Base-by-base conservation (phyloP, 2,888 invertebrate genomes). In the Melieria picta region DNA sequence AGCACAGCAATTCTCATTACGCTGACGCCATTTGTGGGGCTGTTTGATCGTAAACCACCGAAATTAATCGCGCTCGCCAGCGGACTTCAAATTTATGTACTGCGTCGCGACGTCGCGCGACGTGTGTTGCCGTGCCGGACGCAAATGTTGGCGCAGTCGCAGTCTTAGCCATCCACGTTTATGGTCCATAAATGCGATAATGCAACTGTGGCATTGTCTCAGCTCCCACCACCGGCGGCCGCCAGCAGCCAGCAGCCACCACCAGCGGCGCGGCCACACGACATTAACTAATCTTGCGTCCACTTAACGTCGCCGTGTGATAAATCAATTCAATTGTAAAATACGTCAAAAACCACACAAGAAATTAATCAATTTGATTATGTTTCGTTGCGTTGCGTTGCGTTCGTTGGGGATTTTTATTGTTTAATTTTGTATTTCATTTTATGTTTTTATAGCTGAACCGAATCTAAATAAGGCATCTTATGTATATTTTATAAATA, bases 171-270 rank as follows among this genome's bases (percentile, higher is more conserved):
- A 78, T 30, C 30, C 77, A 76, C 66, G 79, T 79, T 80, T 81
- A 80, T 80, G 77, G 76, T 66, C 79, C 81, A 81, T 81, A 81
- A 81, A 81, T 78, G 80, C 78, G 80, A 78, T 66, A 58, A 58
- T 60, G 66, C 43, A 66, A 66, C 48, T 58, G 48, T 43, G 58
- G 58, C 66, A 66, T 66, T 58, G 66, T 58, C 66, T 66, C 66
- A 58, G 13, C 13, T 56, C 16, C 47, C 58, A 42, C 4, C 55
- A 55, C n/a, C 55, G 13, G 2, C 30, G 45, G 13, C 61, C 67
- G 61, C 67, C 67, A 67, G 52, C 60, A 58, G 67, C 52, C 16
- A 16, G 16, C 30, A 50, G n/a, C 52, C n/a, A 10, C n/a, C 52
- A 52, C 11, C 55, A 46, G 46, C 63, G 68, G 55, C 56, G 69